Base-by-base conservation (phyloP, 2,113 vertebrate genomes). In the Sorex araneus region DNA sequence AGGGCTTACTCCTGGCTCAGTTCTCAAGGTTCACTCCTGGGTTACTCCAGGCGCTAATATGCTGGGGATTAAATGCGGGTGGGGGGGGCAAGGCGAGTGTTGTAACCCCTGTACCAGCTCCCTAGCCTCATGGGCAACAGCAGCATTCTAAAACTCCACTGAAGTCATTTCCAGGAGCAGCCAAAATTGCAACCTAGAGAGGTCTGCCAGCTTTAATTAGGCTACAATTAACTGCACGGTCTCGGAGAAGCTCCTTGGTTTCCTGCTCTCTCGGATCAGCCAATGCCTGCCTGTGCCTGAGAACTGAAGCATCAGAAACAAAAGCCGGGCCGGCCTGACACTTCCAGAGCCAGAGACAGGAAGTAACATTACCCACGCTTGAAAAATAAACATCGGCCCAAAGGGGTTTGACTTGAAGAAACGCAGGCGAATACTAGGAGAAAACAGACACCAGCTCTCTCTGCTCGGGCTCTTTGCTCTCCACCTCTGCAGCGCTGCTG, bases 291-390 rank as follows among this genome's bases (percentile, higher is more conserved):
- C 34, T 28, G 21, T 8, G 77, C 43, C 30, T 21, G 74, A 82
- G 94, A 89, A 81, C 8, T 60, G 43, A 90, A 84, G 36, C 21
- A 27, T 27, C 66, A 40, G 43, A 67, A 92, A 73, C 43, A 69
- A 90, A 95, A 92, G 71, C 50, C 32, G 92, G 71, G 32, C 40
- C 80, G 25, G 28, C 16, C 82, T 81, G 81, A 84, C 16, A 45
- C 64, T 36, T 64, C 91, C 69, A 50, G 77, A 82, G 63, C 10
- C 54, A 77, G 6, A 77, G 40, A 84, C 63, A 94, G 36, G 75
- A 89, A 92, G 60, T 34, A 83, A 90, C 40, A 64, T 3, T 4
- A 40, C 0, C 1, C 15, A 71, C 9, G n/a, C 30, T 70, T 60
- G 25, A 57, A 90, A 89, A 47, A 47, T 10, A 47, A 74, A 78